Evolutionary conservation across 2,113 vertebrate genomes (phyloP).

Genomic region (Ellobius talpinus): DNA sequence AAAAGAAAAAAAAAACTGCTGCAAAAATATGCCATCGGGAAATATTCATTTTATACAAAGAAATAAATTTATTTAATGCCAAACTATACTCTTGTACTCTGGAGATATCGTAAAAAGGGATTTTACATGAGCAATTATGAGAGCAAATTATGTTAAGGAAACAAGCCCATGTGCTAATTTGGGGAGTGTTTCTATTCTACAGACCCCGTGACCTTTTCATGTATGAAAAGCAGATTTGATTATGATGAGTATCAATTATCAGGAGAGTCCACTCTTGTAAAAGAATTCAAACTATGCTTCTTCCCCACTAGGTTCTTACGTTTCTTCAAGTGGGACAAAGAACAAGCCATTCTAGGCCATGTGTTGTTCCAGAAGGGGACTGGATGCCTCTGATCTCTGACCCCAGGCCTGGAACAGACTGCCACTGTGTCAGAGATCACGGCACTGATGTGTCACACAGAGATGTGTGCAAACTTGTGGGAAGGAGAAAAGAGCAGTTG

Average conservation of each 20-base stretch:
- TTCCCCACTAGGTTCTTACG: slow-evolving; percentile 69
- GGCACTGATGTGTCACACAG: neutral
- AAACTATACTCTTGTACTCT: slow-evolving; percentile 25
- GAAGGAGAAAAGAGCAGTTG: slow-evolving; percentile 40
- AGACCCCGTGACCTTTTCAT: neutral
- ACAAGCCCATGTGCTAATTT: neutral
- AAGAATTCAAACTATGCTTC: slow-evolving; percentile 45
- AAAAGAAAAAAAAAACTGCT: neutral
- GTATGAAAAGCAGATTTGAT: slow-evolving; percentile 59
- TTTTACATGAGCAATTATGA: neutral
- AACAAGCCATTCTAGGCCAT: slow-evolving; percentile 70
- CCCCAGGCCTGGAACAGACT: slow-evolving; percentile 19
- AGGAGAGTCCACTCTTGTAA: slow-evolving; percentile 50
- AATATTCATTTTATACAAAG: slow-evolving; percentile 18
- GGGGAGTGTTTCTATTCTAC: neutral
- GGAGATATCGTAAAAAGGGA: slow-evolving; percentile 18
- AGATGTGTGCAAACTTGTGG: slow-evolving; percentile 45
- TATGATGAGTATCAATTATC: slow-evolving; percentile 64
- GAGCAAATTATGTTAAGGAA: slow-evolving; percentile 13
- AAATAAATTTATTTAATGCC: slow-evolving; percentile 6
- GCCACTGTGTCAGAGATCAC: slow-evolving; percentile 40
- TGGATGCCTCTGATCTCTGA: slow-evolving; percentile 55
- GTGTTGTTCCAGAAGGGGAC: slow-evolving; percentile 38
- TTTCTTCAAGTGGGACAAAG: slow-evolving; percentile 62
- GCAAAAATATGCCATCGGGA: neutral